Percentiles rank a stretch among this genome's conserved stretches.
Conservation (phyloP, 2,113 vertebrate species). For the Spermophilus dauricus region DNA sequence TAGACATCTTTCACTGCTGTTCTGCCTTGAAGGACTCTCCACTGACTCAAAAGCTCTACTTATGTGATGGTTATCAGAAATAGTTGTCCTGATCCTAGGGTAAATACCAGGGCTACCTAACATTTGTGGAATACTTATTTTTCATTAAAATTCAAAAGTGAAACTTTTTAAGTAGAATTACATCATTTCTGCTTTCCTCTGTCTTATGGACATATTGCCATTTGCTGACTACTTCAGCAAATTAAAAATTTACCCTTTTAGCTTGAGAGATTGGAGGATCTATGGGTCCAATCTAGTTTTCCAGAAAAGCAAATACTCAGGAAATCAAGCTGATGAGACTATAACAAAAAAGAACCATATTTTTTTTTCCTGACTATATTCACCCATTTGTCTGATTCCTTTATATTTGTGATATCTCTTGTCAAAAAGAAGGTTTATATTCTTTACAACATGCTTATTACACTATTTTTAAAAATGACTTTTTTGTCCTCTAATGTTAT, state of each 20-base stretch:
- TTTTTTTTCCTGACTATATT: background rate
- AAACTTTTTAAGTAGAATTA: background rate
- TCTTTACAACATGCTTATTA: background rate
- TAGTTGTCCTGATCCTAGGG: background rate
- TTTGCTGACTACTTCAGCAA: background rate
- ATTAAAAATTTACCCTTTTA: background rate
- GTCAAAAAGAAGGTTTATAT: background rate
- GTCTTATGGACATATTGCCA: background rate
- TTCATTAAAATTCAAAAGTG: background rate
- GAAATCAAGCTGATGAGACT: background rate
- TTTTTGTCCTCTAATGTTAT: conserved; percentile 5
- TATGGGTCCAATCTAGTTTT: background rate
- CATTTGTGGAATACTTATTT: background rate
- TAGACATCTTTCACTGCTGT: background rate
- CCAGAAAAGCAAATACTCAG: conserved; percentile 9
- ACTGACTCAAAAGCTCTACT: background rate
- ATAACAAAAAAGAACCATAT: background rate
- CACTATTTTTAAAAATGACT: background rate
- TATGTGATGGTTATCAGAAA: conserved; percentile 10
- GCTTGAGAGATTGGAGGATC: background rate
- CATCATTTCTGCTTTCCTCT: background rate
- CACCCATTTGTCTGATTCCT: background rate
- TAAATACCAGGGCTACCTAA: background rate
- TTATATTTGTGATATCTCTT: background rate
- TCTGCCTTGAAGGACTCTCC: background rate